Percentiles rank a stretch among this genome's conserved stretches.
Conservation (phyloP, 2,797 vertebrate species). For the Fistularia tabacaria region DNA sequence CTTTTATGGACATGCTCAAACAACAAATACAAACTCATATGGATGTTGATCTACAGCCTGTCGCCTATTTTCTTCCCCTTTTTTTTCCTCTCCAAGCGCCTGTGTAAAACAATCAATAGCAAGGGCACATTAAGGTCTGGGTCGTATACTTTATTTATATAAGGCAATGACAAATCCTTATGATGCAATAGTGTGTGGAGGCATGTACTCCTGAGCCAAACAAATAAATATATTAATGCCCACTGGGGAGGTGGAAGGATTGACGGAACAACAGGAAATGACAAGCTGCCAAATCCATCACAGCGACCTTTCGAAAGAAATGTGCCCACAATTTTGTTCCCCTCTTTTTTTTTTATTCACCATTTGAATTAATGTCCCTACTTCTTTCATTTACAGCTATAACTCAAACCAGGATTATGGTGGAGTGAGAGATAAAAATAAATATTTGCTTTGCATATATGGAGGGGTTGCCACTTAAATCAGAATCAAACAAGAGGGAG, state of each 20-base stretch:
- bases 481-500: slow-evolving; percentile 46
- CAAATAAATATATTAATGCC: slow-evolving; percentile 65
- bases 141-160: slow-evolving; percentile 75
- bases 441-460: slow-evolving; percentile 42
- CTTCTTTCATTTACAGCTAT: slow-evolving; percentile 49
- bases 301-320: slow-evolving; percentile 69
- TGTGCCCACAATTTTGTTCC: slow-evolving; percentile 61
- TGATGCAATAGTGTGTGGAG: slow-evolving; percentile 70
- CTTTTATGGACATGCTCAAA: slow-evolving; percentile 69
- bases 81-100: slow-evolving; percentile 13
- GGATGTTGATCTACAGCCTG: slow-evolving; percentile 68
- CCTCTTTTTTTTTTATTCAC: slow-evolving; percentile 70
- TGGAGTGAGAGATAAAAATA: slow-evolving; percentile 14
- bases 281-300: slow-evolving; percentile 73
- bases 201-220: slow-evolving; percentile 56
- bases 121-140: slow-evolving; percentile 73
- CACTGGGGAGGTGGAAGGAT: slow-evolving; percentile 53
- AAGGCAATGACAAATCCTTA: slow-evolving; percentile 73
- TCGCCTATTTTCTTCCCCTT: slow-evolving; percentile 45
- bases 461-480: slow-evolving; percentile 54
- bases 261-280: slow-evolving; percentile 65
- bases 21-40: slow-evolving; percentile 64
- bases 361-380: slow-evolving; percentile 68
- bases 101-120: slow-evolving; percentile 74
- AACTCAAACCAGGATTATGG: slow-evolving; percentile 59